Evolutionary conservation across 2,797 vertebrate genomes (phyloP), one percentile per base, ranked within the genome.

Genomic region (Enteromius mattozi): DNA sequence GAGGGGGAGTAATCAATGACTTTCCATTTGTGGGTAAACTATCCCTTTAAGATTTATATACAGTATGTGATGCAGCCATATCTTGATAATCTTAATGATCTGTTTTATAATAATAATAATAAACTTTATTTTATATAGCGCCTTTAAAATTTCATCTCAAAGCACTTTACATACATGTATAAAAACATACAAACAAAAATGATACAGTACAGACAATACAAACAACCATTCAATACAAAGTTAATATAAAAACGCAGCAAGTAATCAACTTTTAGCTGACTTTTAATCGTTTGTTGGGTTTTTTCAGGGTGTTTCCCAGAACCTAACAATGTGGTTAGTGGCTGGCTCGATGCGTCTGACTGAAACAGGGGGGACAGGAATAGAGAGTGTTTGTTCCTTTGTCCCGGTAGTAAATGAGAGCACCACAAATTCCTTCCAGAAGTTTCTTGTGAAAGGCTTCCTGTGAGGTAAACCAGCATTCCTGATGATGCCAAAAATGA

Each of bases 361-460:
- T 49, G 49, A 54, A 78, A 71, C 81, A 84, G 72, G 66, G 82
- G 59, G 70, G 69, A 85, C 77, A 81, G 86, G 63, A 84, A 68
- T 59, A 82, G 82, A 80, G 70, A 40, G 61, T 85, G 81, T 90
- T 85, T 89, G 76, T 83, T 86, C 79, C 85, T 85, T 87, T 81
- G 80, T 86, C 75, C 83, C 80, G 78, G 81, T 88, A 81, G 87
- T 89, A 87, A 88, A 88, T 81, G 66, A 86, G 84, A 85, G 59
- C 85, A 47, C 84, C 86, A 82, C 78, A 88, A 89, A 91, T 91
- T 90, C 80, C 82, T 90, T 88, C 89, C 87, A 88, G 89, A 88
- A 69, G 63, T 84, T 87, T 87, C 86, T 79, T 85, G 86, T 85
- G 78, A 85, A 88, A 66, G 35, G 72, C 82, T 91, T 89, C 89